These are phyloP conservation scores for Lethenteron reissneri DNA, from an alignment of 2,113 vertebrate species.

Conservation along the genomic window DNA sequence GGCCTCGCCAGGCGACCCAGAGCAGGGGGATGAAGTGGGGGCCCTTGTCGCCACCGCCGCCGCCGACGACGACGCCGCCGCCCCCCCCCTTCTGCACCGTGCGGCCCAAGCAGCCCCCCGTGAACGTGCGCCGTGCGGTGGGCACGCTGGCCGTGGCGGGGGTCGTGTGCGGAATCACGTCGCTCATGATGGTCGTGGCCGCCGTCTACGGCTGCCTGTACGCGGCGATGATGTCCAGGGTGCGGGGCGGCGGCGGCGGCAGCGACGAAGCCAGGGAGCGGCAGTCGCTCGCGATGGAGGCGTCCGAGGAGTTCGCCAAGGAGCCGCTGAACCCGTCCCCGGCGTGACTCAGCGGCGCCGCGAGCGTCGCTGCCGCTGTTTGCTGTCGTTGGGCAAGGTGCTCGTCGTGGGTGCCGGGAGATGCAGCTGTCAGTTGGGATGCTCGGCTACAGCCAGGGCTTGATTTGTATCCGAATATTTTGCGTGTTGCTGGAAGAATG, in stretches of 20 bases:
- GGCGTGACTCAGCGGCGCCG: too few relatives aligned
- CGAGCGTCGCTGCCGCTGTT: too few relatives aligned
- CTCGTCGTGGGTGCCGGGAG: too few relatives aligned
- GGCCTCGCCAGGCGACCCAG: too few relatives aligned
- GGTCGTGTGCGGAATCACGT: slow-evolving; percentile 81
- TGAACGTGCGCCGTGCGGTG: slow-evolving; percentile 72
- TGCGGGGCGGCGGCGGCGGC: slow-evolving; percentile 30
- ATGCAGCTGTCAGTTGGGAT: too few relatives aligned
- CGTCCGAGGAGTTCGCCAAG: background rate
- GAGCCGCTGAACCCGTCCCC: background rate
- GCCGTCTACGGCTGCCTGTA: slow-evolving; percentile 94
- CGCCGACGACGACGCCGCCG: slow-evolving; percentile 34
- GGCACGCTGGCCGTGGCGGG: slow-evolving; percentile 88
- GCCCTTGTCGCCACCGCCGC: slow-evolving; percentile 33
- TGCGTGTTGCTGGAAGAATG: too few relatives aligned
- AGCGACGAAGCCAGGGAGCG: slow-evolving; percentile 63
- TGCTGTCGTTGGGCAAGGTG: too few relatives aligned
- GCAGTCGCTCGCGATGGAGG: slow-evolving; percentile 77
- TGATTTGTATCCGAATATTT: too few relatives aligned
- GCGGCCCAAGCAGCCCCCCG: slow-evolving; percentile 21
- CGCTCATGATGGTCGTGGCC: slow-evolving; percentile 97
- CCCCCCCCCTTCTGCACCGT: too few relatives aligned
- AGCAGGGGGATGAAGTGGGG: too few relatives aligned
- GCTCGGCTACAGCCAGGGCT: too few relatives aligned
- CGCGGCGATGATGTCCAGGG: slow-evolving; percentile 92